A percentile compares a stretch with the other conserved stretches of the same genome.
Evolutionary conservation across 92 coral and sea anemone species (phyloP).

Genomic region (Micromussa lordhowensis): DNA sequence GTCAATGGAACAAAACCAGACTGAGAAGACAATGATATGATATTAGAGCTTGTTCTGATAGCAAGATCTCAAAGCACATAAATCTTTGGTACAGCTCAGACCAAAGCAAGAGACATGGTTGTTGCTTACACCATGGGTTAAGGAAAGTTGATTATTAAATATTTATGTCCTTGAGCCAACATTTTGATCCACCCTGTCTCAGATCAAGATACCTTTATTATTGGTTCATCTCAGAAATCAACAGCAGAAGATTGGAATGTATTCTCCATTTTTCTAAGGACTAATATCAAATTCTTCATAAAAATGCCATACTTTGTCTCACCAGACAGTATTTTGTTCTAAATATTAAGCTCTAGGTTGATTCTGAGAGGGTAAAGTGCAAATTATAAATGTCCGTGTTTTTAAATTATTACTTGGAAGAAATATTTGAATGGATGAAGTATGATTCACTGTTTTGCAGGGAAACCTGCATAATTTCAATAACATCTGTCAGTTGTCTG

Average conservation of each 20-base stretch:
- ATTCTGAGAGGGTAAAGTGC: background rate
- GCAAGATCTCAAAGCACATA: background rate
- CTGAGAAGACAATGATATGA: background rate
- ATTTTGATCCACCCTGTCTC: background rate
- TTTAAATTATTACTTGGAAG: background rate
- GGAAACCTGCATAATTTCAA: background rate
- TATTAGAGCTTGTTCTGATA: background rate
- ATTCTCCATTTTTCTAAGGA: background rate
- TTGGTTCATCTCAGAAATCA: background rate
- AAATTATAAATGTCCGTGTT: background rate
- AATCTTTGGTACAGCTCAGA: background rate
- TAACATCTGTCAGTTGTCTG: constrained; percentile 10
- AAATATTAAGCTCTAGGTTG: background rate
- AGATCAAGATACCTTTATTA: background rate
- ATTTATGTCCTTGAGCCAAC: background rate
- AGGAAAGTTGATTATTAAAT: too few species aligned
- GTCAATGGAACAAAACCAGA: background rate
- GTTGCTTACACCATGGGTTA: background rate
- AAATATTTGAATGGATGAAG: background rate
- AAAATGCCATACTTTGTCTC: background rate
- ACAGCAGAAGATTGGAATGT: background rate
- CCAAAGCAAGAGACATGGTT: too few species aligned
- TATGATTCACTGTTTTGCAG: background rate
- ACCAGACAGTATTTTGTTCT: background rate
- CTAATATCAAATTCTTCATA: background rate